A percentile compares a stretch with the other conserved stretches of the same genome.
Evolutionary conservation across 64 coral and sea anemone genomes (phyloP).

Genomic region (Porites australiensis): DNA sequence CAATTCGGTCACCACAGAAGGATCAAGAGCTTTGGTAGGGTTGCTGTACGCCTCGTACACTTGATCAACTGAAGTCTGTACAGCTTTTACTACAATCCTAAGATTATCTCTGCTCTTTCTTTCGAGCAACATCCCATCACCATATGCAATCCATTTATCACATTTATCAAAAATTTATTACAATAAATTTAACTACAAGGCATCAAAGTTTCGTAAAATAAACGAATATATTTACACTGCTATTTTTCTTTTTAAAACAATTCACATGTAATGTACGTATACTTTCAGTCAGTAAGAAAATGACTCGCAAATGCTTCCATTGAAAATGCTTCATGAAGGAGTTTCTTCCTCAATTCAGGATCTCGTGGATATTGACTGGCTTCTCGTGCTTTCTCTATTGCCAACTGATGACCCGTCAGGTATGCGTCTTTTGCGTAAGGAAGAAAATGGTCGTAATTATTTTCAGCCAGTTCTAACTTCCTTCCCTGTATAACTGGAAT

Average conservation of each 20-base stretch:
- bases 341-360: neutral
- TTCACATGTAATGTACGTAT: too few species aligned
- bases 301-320: neutral
- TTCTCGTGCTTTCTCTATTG: neutral
- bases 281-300: neutral
- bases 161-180: neutral
- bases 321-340: conserved; percentile 8
- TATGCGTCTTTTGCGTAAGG: conserved; percentile 41
- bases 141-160: conserved; percentile 59
- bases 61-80: conserved; percentile 16
- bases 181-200: too few species aligned
- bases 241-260: too few species aligned
- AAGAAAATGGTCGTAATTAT: conserved; percentile 52
- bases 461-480: conserved; percentile 10
- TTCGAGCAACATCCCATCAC: conserved; percentile 43
- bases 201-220: too few species aligned
- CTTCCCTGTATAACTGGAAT: neutral
- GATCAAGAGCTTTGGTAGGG: conserved; percentile 1
- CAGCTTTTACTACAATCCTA: neutral
- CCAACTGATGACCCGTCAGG: neutral
- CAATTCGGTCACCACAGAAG: neutral
- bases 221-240: too few species aligned
- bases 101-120: conserved; percentile 20
- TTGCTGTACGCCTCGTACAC: neutral
- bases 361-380: neutral